Evolutionary conservation across 2,113 vertebrate species (phyloP).

Genomic region (Pungitius pungitius): DNA sequence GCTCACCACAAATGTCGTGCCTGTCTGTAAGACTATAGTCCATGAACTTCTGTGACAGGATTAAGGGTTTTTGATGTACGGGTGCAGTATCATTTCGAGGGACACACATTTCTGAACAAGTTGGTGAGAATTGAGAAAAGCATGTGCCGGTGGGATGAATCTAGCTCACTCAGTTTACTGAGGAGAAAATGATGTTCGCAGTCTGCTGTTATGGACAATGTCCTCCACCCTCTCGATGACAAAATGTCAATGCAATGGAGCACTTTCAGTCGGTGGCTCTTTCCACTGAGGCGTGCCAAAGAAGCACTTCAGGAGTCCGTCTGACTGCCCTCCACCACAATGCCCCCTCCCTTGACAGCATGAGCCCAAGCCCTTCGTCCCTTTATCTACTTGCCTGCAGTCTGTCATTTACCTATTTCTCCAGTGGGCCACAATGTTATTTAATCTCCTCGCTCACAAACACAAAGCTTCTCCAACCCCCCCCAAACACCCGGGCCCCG

Average conservation of each 20-base stretch:
- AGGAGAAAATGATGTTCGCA: conserved; percentile 64
- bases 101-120: conserved; percentile 42
- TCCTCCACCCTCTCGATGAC: conserved; percentile 61
- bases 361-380: conserved; percentile 38
- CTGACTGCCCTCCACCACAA: conserved; percentile 49
- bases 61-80: conserved; percentile 23
- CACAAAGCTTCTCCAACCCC: conserved; percentile 13
- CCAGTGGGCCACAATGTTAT: conserved; percentile 43
- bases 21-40: conserved; percentile 31
- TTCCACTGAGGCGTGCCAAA: conserved; percentile 59
- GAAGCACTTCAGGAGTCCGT: conserved; percentile 61
- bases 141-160: conserved; percentile 33
- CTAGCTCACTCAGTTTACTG: conserved; percentile 42
- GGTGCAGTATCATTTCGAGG: conserved; percentile 40
- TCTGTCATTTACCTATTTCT: conserved; percentile 65
- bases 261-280: conserved; percentile 52
- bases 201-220: conserved; percentile 62
- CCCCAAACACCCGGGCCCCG: conserved; percentile 27
- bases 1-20: conserved; percentile 31
- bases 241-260: conserved; percentile 65
- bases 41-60: conserved; percentile 48
- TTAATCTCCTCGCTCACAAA: conserved; percentile 23
- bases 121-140: conserved; percentile 51
- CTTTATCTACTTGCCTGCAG: conserved; percentile 62
- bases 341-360: conserved; percentile 33